Evolutionary conservation across 2,888 invertebrate genomes (phyloP), one percentile per base, ranked within the genome.

Genomic region (Cheilosia urbana): DNA sequence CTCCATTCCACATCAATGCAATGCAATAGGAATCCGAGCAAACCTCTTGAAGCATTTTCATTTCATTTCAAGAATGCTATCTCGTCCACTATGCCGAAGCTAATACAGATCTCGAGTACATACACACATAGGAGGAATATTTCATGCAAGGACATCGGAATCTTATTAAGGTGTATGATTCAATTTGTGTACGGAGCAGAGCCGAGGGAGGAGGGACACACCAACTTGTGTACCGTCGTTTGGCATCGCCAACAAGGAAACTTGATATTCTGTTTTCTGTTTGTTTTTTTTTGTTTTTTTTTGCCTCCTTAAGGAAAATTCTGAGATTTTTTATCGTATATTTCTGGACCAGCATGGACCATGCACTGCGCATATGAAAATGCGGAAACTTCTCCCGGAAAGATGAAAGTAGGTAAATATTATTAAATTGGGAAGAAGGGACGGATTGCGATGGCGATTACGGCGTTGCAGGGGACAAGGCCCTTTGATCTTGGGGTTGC

Each of bases 81-180:
- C 34, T 68, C 24, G n/a, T n/a, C 19, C 34, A 24, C 51, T 30
- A 15, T 63, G n/a, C 57, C 62, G 49, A 45, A 68, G 62, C 72
- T 78, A 83, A 83, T 83, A 83, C 68, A 73, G 82, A 53, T 62
- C 55, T 63, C 13, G 30, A 65, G 51, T 42, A 6, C 34, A 7
- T 24, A 68, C 27, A 27, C 27, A 30, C 30, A 68, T 30, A 57
- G 34, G 55, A 63, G 73, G 68, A 83, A 78, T 78, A 83, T 69
- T 68, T 83, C 73, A 73, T 63, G 63, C 73, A 78, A 78, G 63
- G 69, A 73, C 78, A 78, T 83, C 37, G 73, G 63, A 83, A 73
- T 83, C 68, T 73, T 63, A 73, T 83, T 78, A 78, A 78, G 73
- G 78, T 78, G 78, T 73, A 78, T 78, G 78, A 83, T 83, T 78